Evolutionary conservation across 1,140 invertebrate species (phyloP).

Genomic region (Stegodyphus dumicola): DNA sequence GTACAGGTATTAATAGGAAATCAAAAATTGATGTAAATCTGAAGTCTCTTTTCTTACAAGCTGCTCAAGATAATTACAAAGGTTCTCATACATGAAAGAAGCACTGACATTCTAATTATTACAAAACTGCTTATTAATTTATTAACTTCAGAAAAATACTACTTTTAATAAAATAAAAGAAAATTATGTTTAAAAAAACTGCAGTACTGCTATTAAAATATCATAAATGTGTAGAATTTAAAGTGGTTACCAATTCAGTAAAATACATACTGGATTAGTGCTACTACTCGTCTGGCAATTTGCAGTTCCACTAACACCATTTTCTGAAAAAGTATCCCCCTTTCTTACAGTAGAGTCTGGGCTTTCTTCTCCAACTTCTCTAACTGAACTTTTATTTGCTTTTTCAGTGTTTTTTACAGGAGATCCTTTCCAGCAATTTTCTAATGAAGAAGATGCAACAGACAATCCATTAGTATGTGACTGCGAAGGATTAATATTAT

Average conservation of each 20-base stretch:
- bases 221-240: neutral
- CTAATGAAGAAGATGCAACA: neutral
- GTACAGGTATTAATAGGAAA: too few relatives aligned
- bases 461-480: neutral
- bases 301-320: neutral
- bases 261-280: neutral
- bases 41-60: too few relatives aligned
- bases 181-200: neutral
- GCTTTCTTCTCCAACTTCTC: neutral
- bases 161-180: too few relatives aligned
- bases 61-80: too few relatives aligned
- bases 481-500: neutral
- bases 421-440: neutral
- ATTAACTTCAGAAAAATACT: too few relatives aligned
- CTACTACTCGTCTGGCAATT: neutral
- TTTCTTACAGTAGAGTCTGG: conserved; percentile 1
- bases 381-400: neutral
- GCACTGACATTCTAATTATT: too few relatives aligned
- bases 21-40: too few relatives aligned
- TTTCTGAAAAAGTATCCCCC: neutral
- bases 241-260: neutral
- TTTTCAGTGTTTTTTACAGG: neutral
- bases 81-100: too few relatives aligned
- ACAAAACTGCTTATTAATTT: too few relatives aligned
- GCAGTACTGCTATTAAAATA: neutral